phyloP scores from a whole-genome alignment of 1,140 invertebrate genomes.

The Diprion similis region DNA sequence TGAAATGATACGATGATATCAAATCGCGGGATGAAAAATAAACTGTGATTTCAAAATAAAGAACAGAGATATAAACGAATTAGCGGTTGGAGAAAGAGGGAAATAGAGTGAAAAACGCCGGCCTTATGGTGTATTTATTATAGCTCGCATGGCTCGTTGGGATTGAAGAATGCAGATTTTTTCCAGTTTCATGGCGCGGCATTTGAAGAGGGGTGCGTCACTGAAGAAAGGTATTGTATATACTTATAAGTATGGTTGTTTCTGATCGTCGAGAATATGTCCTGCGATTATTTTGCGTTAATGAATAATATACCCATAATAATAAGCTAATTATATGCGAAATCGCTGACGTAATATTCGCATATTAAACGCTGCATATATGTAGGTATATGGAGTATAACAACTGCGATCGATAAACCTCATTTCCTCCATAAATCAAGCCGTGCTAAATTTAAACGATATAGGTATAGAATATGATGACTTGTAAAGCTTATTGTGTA shows the following conservation, averaged over 20 bases:
- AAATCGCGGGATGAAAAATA: too few species aligned
- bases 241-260: neutral
- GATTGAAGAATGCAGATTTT: constrained; percentile 46
- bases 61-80: too few species aligned
- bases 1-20: too few species aligned
- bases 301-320: neutral
- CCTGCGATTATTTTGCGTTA: neutral
- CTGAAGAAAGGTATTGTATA: constrained; percentile 46
- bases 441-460: too few species aligned
- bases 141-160: neutral
- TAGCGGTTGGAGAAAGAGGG: neutral
- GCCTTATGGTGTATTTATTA: neutral
- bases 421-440: too few species aligned
- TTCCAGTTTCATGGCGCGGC: constrained; percentile 49
- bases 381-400: neutral
- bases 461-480: too few species aligned
- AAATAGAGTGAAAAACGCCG: neutral
- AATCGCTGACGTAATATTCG: neutral
- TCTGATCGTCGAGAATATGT: neutral
- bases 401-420: neutral
- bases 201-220: constrained; percentile 46
- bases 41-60: too few species aligned
- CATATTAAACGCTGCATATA: neutral
- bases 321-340: neutral
- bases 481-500: too few species aligned